phyloP scores from a whole-genome alignment of 1,140 invertebrate genomes.

The Potamilus streckersoni region DNA sequence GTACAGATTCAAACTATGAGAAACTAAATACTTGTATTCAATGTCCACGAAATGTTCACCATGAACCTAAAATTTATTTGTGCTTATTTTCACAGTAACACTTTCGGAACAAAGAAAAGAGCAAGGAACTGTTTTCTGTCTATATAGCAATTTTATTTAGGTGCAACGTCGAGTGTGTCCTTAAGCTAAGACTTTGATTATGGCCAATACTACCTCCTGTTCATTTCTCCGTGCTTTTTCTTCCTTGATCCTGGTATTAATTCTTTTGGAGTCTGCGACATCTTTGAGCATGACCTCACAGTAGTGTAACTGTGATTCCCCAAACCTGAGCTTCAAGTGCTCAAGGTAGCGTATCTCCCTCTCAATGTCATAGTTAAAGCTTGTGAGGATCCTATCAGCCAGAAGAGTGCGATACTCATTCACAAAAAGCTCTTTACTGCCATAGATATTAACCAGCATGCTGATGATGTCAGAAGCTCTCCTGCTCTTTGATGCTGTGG shows the following conservation, averaged over 20 bases:
- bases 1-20: too few species aligned
- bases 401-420: slow-evolving; percentile 96
- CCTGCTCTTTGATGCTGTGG: slow-evolving; percentile 71
- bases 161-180: too few species aligned
- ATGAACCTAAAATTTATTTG: too few species aligned
- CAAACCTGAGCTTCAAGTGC: slow-evolving; percentile 92
- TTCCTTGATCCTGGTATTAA: slow-evolving; percentile 87
- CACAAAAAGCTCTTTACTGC: slow-evolving; percentile 97
- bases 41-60: too few species aligned
- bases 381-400: slow-evolving; percentile 90
- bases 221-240: slow-evolving; percentile 59
- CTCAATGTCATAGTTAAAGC: slow-evolving; percentile 83
- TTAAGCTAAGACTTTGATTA: not conserved
- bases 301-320: slow-evolving; percentile 93
- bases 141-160: too few species aligned
- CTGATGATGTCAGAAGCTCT: slow-evolving; percentile 93
- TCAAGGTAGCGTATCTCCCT: slow-evolving; percentile 96
- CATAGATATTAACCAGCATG: slow-evolving; percentile 98
- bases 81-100: too few species aligned
- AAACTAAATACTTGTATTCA: too few species aligned
- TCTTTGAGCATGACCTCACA: slow-evolving; percentile 99
- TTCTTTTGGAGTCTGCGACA: slow-evolving; percentile 82
- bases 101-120: too few species aligned
- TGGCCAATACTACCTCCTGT: slow-evolving; percentile 27
- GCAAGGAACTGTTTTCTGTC: too few species aligned